Evolutionary conservation across 1,140 invertebrate species (phyloP), one percentile per base, ranked within the genome.

Genomic region (Eupeodes corollae): DNA sequence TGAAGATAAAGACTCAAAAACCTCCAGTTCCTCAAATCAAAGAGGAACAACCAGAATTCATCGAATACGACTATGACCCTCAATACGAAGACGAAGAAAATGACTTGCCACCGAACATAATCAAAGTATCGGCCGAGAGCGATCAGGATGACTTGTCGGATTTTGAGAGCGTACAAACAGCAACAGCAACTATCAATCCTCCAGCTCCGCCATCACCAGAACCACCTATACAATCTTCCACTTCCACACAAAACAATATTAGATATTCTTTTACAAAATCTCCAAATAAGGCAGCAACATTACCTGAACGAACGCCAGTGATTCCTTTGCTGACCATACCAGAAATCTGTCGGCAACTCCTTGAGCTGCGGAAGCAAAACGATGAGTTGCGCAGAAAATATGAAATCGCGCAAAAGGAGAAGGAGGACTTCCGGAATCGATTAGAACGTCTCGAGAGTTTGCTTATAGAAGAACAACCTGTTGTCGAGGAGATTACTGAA

Each of bases 391-490:
- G 42, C 11, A 41, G 47, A 14, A 44, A 53, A 44, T 48, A 49
- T 13, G 54, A 56, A 15, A 5, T 44, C 6, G 37, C 45, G 12
- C 49, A 50, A 35, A 53, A 47, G 21, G 46, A 54, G 35, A 55
- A 56, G 30, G 47, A 67, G 56, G 51, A 65, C 53, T 42, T 59
- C 56, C 35, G 60, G 56, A 54, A 53, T 35, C 60, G 64, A 12
- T 46, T 67, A 11, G 59, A 65, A 19, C 56, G 55, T 14, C 49
- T 67, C 31, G 64, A 67, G 46, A 57, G 63, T 37, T n/a, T 65
- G 18, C 41, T 63, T 31, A 14, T 63, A 8, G 44, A 46, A 5
- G 48, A 52, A 19, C 39, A 41, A 5, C 42, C 47, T 1, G 46
- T 40, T 42, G 46, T 46, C 13, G 50, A 44, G 3, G 35, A n/a